These are phyloP conservation scores for Macquaria australasica DNA, from an alignment of 2,113 vertebrate genomes.

Conservation along the genomic window DNA sequence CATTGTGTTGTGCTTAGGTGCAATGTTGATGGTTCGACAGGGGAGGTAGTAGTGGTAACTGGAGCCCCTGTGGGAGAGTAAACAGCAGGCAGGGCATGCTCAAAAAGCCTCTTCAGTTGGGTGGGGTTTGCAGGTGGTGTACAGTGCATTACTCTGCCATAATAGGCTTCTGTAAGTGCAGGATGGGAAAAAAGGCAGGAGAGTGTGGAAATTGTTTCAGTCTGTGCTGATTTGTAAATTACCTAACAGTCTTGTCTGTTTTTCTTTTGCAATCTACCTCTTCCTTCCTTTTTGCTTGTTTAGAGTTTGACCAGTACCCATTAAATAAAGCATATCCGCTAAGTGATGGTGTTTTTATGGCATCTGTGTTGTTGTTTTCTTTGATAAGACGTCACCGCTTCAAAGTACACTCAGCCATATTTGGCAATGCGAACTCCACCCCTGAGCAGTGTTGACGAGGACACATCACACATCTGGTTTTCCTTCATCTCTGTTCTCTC, in stretches of 20 bases:
- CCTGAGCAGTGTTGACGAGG: slow-evolving; percentile 27
- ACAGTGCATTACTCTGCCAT: slow-evolving; percentile 42
- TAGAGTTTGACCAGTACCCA: slow-evolving; percentile 37
- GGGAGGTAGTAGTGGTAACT: slow-evolving; percentile 58
- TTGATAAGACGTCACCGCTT: slow-evolving; percentile 31
- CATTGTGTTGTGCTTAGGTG: slow-evolving; percentile 52
- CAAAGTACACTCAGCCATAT: slow-evolving; percentile 32
- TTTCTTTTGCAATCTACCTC: background rate
- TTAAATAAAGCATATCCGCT: slow-evolving; percentile 44
- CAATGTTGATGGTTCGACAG: slow-evolving; percentile 50
- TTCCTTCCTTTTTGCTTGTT: slow-evolving; percentile 30
- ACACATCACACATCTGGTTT: slow-evolving; percentile 67
- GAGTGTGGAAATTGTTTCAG: slow-evolving; percentile 54
- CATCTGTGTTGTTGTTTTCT: slow-evolving; percentile 26
- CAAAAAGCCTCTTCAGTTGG: slow-evolving; percentile 60
- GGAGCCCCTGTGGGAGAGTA: slow-evolving; percentile 54
- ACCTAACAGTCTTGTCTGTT: slow-evolving; percentile 7
- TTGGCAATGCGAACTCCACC: slow-evolving; percentile 33
- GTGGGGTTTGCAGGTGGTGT: slow-evolving; percentile 69
- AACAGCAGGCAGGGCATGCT: slow-evolving; percentile 57
- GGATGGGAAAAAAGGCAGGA: background rate
- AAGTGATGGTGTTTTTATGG: slow-evolving; percentile 35
- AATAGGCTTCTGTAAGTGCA: slow-evolving; percentile 37
- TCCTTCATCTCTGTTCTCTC: slow-evolving; percentile 48
- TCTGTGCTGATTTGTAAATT: slow-evolving; percentile 47